phyloP scores from a whole-genome alignment of 2,797 vertebrate species.

The Lagothrix lagotricha region DNA sequence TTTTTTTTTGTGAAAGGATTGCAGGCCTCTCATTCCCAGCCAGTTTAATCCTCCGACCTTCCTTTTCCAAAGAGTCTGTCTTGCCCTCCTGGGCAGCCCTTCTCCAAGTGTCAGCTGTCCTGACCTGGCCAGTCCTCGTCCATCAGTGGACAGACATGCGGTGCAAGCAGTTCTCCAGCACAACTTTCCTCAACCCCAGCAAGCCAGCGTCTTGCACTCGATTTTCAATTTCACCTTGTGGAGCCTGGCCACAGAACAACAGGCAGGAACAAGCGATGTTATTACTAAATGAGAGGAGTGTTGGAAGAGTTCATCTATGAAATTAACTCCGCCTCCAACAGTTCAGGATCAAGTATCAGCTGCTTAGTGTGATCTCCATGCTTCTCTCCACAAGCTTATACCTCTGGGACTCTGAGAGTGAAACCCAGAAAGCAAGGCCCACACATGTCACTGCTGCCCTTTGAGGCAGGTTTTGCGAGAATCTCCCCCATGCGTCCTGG shows the following conservation, averaged over 20 bases:
- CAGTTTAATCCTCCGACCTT: not conserved
- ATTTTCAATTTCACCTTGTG: not conserved
- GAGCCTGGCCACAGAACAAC: accelerated
- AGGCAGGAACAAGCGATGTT: not conserved
- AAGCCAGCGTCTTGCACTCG: not conserved
- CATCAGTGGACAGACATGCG: accelerated
- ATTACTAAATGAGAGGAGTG: not conserved
- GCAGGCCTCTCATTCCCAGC: not conserved
- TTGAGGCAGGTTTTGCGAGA: not conserved
- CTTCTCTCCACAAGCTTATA: not conserved
- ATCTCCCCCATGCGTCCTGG: accelerated
- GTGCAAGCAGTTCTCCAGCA: not conserved
- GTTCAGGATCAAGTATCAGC: not conserved
- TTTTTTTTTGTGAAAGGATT: not conserved
- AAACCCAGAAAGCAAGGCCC: not conserved
- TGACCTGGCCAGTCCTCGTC: not conserved
- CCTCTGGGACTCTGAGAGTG: not conserved
- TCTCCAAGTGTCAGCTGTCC: not conserved
- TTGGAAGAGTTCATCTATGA: not conserved
- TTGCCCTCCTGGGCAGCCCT: not conserved
- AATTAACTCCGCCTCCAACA: not conserved
- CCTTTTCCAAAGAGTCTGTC: not conserved
- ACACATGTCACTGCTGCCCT: accelerated
- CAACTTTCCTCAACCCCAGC: not conserved
- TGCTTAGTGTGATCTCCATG: not conserved